phyloP scores from a whole-genome alignment of 2,888 invertebrate species.

The Drosophila atripex region DNA sequence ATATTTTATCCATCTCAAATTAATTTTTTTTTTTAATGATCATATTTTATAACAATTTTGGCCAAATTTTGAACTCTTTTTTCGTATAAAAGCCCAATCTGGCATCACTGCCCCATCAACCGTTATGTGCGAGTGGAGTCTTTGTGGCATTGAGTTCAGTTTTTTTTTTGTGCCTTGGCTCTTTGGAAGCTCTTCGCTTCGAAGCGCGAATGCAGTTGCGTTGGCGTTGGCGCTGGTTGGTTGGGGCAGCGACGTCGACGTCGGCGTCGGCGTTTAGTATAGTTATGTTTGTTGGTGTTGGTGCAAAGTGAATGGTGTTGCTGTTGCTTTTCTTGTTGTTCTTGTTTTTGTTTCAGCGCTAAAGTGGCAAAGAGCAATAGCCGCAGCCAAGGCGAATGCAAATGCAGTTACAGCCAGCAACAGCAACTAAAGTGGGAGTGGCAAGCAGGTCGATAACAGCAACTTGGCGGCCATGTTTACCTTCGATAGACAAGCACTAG shows the following conservation, averaged over 20 bases:
- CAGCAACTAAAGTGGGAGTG: constrained; percentile 45
- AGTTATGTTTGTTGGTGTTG: constrained; percentile 22
- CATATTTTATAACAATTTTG: neutral
- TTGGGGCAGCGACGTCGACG: too few relatives aligned
- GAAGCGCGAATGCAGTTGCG: constrained; percentile 22
- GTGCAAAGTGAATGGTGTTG: constrained; percentile 56
- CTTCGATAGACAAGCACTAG: constrained; percentile 50
- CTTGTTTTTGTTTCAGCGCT: constrained; percentile 44
- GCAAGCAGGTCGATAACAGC: constrained; percentile 53
- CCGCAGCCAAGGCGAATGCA: constrained; percentile 77
- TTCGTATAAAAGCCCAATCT: neutral
- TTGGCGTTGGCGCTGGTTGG: constrained; percentile 11
- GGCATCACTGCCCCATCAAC: constrained; percentile 19
- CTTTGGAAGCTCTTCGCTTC: constrained; percentile 10
- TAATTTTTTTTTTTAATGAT: too few relatives aligned
- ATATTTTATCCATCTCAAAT: too few relatives aligned
- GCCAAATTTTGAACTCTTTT: neutral
- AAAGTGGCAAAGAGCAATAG: constrained; percentile 80
- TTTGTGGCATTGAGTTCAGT: constrained; percentile 31
- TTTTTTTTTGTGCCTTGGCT: constrained; percentile 8
- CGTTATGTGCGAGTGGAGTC: constrained; percentile 33
- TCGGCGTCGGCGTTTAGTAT: constrained; percentile 4
- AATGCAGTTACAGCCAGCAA: constrained; percentile 39
- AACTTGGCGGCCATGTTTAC: constrained; percentile 70
- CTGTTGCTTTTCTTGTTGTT: constrained; percentile 14